phyloP scores from a whole-genome alignment of 2,888 invertebrate species.

The Pegoplata infirma region DNA sequence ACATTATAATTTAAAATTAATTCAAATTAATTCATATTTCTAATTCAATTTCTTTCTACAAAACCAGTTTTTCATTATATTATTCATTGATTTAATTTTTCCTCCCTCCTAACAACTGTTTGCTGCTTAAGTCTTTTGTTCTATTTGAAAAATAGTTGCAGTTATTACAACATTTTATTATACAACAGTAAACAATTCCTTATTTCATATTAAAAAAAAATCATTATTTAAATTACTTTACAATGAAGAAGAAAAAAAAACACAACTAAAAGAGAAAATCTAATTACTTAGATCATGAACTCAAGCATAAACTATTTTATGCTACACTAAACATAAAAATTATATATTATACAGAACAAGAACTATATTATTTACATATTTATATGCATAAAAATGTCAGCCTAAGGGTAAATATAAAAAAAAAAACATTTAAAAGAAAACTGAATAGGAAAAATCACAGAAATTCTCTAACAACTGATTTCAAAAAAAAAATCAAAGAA shows the following conservation, averaged over 20 bases:
- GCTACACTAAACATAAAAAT: constrained; percentile 52
- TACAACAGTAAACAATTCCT: background rate
- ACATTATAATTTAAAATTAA: no score
- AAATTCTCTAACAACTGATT: no score
- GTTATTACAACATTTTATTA: background rate
- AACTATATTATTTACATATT: background rate
- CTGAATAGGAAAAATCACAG: no score
- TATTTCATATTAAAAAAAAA: background rate
- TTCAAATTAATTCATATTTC: no score
- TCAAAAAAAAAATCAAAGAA: background rate
- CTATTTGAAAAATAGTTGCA: background rate
- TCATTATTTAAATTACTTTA: constrained; percentile 14
- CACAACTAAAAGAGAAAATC: background rate
- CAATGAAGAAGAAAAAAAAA: background rate
- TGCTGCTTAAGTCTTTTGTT: constrained; percentile 23
- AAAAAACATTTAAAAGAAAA: no score
- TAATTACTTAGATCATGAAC: constrained; percentile 55
- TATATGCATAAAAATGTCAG: constrained; percentile 10
- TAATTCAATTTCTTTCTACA: no score
- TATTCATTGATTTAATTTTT: no score
- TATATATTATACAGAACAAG: constrained; percentile 33
- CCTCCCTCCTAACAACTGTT: no score
- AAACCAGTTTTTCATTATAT: no score
- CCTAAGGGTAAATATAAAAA: constrained; percentile 25
- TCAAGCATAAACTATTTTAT: constrained; percentile 62